A percentile compares a stretch with the other conserved stretches of the same genome.
Evolutionary conservation across 1,140 invertebrate genomes (phyloP).

Genomic region (Penaeus vannamei): DNA sequence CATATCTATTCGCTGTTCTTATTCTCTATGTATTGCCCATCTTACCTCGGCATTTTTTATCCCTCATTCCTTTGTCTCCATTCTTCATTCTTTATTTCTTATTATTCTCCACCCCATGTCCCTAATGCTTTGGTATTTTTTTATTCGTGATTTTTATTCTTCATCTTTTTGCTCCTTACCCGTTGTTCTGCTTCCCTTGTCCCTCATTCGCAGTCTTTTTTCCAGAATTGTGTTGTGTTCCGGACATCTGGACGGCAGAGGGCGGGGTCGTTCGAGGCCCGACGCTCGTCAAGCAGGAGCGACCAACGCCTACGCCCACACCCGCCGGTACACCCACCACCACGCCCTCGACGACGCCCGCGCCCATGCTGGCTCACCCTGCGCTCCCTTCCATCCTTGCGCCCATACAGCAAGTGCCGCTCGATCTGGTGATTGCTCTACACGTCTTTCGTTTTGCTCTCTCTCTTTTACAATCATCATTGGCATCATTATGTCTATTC

Average conservation of each 20-base stretch:
- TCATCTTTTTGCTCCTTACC: too few relatives aligned
- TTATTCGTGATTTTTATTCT: too few relatives aligned
- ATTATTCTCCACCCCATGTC: too few relatives aligned
- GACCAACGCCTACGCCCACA: constrained; percentile 66
- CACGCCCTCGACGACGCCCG: constrained; percentile 53
- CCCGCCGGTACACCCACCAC: constrained; percentile 47
- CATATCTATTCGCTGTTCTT: too few relatives aligned
- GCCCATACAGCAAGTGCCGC: constrained; percentile 66
- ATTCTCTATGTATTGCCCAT: too few relatives aligned
- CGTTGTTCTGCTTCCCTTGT: too few relatives aligned
- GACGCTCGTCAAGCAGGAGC: constrained; percentile 62
- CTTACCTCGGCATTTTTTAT: too few relatives aligned
- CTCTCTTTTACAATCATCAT: too few relatives aligned
- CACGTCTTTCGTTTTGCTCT: neutral
- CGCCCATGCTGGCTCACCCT: constrained; percentile 48
- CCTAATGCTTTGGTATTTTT: too few relatives aligned
- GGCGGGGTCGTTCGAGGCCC: constrained; percentile 61
- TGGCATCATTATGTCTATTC: neutral
- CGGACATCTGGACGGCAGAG: constrained; percentile 67
- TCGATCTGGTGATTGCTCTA: constrained; percentile 51
- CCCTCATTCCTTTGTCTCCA: too few relatives aligned
- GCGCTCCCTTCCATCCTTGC: constrained; percentile 60
- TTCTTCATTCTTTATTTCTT: too few relatives aligned
- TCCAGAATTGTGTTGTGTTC: constrained; percentile 66
- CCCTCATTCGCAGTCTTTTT: neutral